Evolutionary conservation across 2,888 invertebrate genomes (phyloP).

Genomic region (Cantharis flavilabris): DNA sequence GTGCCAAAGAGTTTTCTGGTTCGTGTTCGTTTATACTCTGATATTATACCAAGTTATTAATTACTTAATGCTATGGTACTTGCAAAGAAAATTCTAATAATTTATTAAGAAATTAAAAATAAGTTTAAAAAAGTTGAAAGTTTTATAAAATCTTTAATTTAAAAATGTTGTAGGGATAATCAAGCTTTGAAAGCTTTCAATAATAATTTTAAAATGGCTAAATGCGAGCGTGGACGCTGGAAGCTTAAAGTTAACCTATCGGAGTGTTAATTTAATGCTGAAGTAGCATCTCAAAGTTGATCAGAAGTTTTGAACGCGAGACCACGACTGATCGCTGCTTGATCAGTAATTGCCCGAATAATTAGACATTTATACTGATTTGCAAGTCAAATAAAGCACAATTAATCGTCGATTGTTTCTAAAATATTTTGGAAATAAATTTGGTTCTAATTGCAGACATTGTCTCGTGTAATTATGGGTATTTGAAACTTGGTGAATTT

Average conservation of each 20-base stretch:
- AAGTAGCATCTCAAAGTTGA: constrained; percentile 26
- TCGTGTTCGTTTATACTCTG: no score
- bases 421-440: constrained; percentile 32
- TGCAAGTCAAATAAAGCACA: constrained; percentile 37
- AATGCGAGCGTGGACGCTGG: not conserved
- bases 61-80: no score
- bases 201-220: not conserved
- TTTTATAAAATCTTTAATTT: not conserved
- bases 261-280: constrained; percentile 26
- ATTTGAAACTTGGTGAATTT: not conserved
- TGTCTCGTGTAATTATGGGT: not conserved
- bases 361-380: constrained; percentile 41
- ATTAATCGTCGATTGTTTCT: constrained; percentile 39
- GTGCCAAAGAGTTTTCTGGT: no score
- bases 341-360: constrained; percentile 39
- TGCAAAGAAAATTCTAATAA: no score
- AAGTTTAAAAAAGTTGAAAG: not conserved
- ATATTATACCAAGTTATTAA: no score
- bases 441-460: constrained; percentile 3
- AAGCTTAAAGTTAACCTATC: constrained; percentile 11
- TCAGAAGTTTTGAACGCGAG: constrained; percentile 27
- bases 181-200: not conserved
- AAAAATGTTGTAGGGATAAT: not conserved
- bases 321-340: constrained; percentile 35
- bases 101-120: no score